Evolutionary conservation across 2,888 invertebrate genomes (phyloP).

Genomic region (Trichogramma evanescens): DNA sequence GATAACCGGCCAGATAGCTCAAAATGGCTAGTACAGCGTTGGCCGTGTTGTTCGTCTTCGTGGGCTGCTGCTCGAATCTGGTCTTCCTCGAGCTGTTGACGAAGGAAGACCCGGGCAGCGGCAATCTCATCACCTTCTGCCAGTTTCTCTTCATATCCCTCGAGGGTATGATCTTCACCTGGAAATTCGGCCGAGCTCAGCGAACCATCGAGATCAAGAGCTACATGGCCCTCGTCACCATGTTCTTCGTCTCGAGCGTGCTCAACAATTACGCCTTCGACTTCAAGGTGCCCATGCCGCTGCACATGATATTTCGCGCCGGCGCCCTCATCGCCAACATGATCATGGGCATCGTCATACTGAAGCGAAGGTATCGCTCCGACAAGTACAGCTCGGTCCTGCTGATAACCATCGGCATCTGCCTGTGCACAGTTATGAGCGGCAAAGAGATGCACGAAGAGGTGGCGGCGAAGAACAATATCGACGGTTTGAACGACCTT

Average conservation of each 20-base stretch:
- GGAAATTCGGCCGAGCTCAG: constrained; percentile 73
- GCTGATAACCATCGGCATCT: constrained; percentile 87
- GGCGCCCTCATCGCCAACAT: constrained; percentile 95
- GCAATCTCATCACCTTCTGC: constrained; percentile 89
- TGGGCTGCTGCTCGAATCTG: constrained; percentile 87
- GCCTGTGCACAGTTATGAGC: constrained; percentile 83
- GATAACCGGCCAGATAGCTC: neutral
- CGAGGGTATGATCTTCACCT: constrained; percentile 79
- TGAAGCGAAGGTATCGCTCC: constrained; percentile 72
- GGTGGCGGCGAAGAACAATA: constrained; percentile 42
- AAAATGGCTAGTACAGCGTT: constrained; percentile 59
- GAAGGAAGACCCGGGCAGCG: constrained; percentile 83
- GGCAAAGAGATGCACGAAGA: constrained; percentile 60
- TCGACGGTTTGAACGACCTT: constrained; percentile 49
- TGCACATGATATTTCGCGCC: constrained; percentile 96
- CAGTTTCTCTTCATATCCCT: constrained; percentile 88
- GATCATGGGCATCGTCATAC: constrained; percentile 84
- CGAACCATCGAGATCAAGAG: constrained; percentile 69
- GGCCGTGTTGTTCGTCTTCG: constrained; percentile 66
- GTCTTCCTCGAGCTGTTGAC: constrained; percentile 81
- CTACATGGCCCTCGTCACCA: constrained; percentile 73
- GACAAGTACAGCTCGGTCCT: constrained; percentile 84
- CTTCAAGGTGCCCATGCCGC: constrained; percentile 93
- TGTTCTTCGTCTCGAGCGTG: constrained; percentile 88
- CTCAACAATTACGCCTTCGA: constrained; percentile 91